Conservation (phyloP, 2,888 invertebrate species). For the Drosophila subsilvestris region DNA sequence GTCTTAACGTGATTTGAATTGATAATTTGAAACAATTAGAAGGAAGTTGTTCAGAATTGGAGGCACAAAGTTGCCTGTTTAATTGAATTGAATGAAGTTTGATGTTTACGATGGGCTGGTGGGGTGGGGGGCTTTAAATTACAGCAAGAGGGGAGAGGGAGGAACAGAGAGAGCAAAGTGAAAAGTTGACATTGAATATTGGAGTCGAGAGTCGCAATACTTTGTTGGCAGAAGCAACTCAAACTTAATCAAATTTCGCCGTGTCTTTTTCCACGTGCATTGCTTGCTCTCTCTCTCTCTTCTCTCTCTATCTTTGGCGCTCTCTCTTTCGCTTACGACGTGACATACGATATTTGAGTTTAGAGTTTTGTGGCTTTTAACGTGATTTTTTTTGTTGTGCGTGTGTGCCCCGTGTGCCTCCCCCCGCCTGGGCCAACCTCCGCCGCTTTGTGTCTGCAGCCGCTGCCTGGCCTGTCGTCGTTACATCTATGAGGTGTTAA, state of each 20-base stretch:
- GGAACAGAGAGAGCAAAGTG: neutral
- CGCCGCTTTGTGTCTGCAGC: conserved; percentile 27
- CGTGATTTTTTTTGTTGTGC: conserved; percentile 30
- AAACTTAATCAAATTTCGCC: neutral
- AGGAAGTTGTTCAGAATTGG: conserved; percentile 15
- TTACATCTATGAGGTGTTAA: conserved; percentile 49
- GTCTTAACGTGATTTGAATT: conserved; percentile 74
- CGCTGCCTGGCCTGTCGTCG: neutral
- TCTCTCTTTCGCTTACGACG: conserved; percentile 2
- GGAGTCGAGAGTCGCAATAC: neutral
- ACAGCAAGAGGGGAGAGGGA: neutral
- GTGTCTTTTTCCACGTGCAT: neutral
- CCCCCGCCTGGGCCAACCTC: neutral
- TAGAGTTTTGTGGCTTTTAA: conserved; percentile 44
- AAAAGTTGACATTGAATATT: neutral
- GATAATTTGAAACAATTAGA: conserved; percentile 76
- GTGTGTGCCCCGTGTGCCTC: neutral
- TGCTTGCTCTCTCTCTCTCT: neutral
- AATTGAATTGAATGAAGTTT: conserved; percentile 73
- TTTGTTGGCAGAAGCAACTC: neutral
- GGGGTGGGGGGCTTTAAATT: neutral
- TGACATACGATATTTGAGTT: conserved; percentile 60
- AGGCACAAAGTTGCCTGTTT: conserved; percentile 47
- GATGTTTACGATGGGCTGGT: conserved; percentile 24
- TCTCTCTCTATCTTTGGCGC: neutral